These are phyloP conservation scores for Otus sunia DNA, from an alignment of 2,113 vertebrate genomes.

Conservation along the genomic window DNA sequence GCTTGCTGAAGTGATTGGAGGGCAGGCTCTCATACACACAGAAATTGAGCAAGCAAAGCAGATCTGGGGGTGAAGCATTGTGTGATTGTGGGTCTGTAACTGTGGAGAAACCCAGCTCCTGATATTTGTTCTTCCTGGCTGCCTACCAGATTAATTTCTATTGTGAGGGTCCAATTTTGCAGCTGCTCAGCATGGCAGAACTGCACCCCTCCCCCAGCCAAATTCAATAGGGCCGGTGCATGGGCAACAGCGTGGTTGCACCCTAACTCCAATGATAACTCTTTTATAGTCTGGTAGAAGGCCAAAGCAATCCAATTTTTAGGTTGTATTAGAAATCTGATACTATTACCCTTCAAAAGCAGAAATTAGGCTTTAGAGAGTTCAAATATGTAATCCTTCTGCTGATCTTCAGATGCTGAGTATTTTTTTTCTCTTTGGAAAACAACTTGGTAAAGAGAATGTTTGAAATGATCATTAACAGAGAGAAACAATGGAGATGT, in stretches of 20 bases:
- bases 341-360: slow-evolving; percentile 25
- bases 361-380: slow-evolving; percentile 1
- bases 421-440: background rate
- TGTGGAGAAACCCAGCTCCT: slow-evolving; percentile 31
- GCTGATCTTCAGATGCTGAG: background rate
- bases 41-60: background rate
- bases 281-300: slow-evolving; percentile 24
- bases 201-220: slow-evolving; percentile 14
- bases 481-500: background rate
- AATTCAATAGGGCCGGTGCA: background rate
- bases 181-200: slow-evolving; percentile 42
- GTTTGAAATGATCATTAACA: background rate
- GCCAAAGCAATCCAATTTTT: slow-evolving; percentile 37
- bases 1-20: background rate
- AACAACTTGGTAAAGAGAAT: background rate
- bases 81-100: background rate
- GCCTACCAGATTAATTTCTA: slow-evolving; percentile 46
- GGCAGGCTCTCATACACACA: background rate
- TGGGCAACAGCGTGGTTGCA: background rate
- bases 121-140: slow-evolving; percentile 31
- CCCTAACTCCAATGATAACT: slow-evolving; percentile 28
- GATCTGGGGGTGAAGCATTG: background rate
- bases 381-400: background rate
- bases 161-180: slow-evolving; percentile 29
- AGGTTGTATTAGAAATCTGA: slow-evolving; percentile 19